Conservation (phyloP, 2,797 vertebrate genomes). For the Eidolon dupreanum region DNA sequence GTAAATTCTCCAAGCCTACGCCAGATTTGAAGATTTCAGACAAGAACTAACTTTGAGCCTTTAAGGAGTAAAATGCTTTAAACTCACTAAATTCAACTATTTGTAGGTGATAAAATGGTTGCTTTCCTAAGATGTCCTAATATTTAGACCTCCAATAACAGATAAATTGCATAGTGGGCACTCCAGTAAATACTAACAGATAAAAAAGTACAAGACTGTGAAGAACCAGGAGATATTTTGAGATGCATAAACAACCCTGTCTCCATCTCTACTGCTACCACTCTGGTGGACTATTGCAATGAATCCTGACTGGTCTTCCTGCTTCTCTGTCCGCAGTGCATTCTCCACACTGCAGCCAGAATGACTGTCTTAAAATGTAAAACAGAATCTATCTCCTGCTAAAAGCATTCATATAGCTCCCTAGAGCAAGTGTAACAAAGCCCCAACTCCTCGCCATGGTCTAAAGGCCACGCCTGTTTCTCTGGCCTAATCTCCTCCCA, state of each 20-base stretch:
- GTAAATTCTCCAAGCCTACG: not conserved
- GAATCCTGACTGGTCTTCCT: not conserved
- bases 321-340: not conserved
- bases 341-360: not conserved
- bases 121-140: not conserved
- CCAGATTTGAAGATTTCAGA: not conserved
- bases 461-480: not conserved
- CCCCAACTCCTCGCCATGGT: not conserved
- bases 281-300: not conserved
- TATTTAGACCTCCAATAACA: not conserved
- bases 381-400: not conserved
- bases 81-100: not conserved
- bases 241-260: not conserved
- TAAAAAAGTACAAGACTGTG: not conserved
- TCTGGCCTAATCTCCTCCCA: not conserved
- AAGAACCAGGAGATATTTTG: not conserved
- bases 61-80: not conserved
- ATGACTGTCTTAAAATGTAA: not conserved
- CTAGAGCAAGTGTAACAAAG: not conserved
- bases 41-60: not conserved
- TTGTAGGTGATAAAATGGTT: not conserved
- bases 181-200: not conserved
- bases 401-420: not conserved
- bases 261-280: not conserved
- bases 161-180: not conserved